Base-by-base conservation (phyloP, 2,797 vertebrate species). In the Anguilla megastoma region DNA sequence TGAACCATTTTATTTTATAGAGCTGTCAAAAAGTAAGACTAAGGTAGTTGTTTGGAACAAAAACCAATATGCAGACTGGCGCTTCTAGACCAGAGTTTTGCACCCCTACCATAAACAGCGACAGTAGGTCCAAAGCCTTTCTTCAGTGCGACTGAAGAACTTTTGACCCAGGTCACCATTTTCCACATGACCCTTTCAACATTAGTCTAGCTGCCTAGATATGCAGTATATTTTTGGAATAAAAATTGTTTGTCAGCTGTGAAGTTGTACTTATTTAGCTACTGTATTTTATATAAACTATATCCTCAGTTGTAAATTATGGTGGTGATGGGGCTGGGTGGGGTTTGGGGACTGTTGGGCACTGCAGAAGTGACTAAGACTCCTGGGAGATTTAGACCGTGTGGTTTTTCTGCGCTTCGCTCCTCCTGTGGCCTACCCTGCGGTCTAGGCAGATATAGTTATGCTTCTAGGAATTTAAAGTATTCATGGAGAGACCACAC, bases 401-500 rank as follows among this genome's bases (percentile, higher is more conserved):
- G 71, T 76, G 76, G 24, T 80, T 80, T 80, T 80, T 80, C 24
- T 45, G 45, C n/a, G 36, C 76, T 80, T 18, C 24, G 36, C 56
- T 66, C 54, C 18, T 83, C 45, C 54, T 86, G 10, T 88, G 85
- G 56, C 86, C 58, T 84, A 41, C 36, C 58, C n/a, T 80, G 71
- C 45, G 71, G 50, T 74, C 69, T 36, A n/a, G 45, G 54, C 24
- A 56, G 50, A 74, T 79, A 18, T 83, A 33, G 74, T n/a, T 89
- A 12, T 86, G 56, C 79, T 33, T 69, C 21, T 80, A 88, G 88
- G 89, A 89, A 92, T 91, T 83, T 88, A 52, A 76, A 84, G 89
- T 89, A 58, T 87, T 91, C 85, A 48, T 69, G 63, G 86, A 90
- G 58, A 85, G 50, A 92, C 91, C 90, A 87, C 89, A 90, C 88